Conservation (phyloP, 2,888 invertebrate genomes). For the Bombylius discolor region DNA sequence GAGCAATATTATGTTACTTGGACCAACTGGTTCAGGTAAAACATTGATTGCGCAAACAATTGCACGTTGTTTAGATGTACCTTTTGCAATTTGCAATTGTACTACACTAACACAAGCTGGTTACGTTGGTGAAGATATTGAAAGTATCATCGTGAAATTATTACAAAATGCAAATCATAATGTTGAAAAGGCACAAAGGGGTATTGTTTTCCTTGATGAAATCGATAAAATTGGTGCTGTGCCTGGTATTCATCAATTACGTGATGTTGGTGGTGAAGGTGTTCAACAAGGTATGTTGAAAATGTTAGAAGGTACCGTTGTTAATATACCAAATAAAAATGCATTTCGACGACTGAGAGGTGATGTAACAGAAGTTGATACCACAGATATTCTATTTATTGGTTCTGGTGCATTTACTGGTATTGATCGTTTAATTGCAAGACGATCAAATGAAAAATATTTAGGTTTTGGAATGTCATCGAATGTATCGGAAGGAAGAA, state of each 20-base stretch:
- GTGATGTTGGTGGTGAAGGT: slow-evolving; percentile 91
- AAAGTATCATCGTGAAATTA: slow-evolving; percentile 84
- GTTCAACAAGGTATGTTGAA: slow-evolving; percentile 89
- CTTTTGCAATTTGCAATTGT: slow-evolving; percentile 93
- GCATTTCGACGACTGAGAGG: slow-evolving; percentile 76
- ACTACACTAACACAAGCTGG: slow-evolving; percentile 86
- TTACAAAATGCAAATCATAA: slow-evolving; percentile 83
- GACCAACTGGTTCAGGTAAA: slow-evolving; percentile 92
- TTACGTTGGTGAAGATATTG: slow-evolving; percentile 93
- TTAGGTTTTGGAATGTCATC: slow-evolving; percentile 76
- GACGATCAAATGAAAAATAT: slow-evolving; percentile 68
- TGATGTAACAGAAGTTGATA: slow-evolving; percentile 87
- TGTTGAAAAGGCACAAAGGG: slow-evolving; percentile 86
- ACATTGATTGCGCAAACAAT: slow-evolving; percentile 88
- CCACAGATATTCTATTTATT: slow-evolving; percentile 91
- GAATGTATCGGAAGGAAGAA: slow-evolving; percentile 52
- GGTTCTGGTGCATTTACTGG: slow-evolving; percentile 95
- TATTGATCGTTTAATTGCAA: slow-evolving; percentile 69
- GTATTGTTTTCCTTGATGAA: slow-evolving; percentile 91
- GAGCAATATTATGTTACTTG: slow-evolving; percentile 79
- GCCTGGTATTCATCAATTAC: slow-evolving; percentile 64
- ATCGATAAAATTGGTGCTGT: slow-evolving; percentile 94
- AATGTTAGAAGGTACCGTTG: slow-evolving; percentile 89
- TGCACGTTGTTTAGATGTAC: slow-evolving; percentile 87
- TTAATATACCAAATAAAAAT: slow-evolving; percentile 84